Evolutionary conservation across 2,113 vertebrate species (phyloP).

Genomic region (Etheostoma spectabile): DNA sequence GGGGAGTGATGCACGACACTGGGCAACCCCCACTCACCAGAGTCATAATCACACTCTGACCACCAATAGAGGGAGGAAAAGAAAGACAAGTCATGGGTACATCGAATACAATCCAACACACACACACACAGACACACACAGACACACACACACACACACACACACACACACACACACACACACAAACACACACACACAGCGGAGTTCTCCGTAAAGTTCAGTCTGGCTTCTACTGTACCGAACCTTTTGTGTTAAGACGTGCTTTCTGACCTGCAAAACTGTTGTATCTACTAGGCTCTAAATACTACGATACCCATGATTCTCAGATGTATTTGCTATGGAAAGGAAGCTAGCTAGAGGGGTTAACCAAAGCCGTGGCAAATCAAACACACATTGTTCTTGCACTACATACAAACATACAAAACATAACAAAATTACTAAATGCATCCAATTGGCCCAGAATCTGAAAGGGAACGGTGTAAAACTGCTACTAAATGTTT

Average conservation of each 20-base stretch:
- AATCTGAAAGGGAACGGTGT: background rate
- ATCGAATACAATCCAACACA: constrained; percentile 62
- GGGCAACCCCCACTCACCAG: constrained; percentile 82
- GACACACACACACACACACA: constrained; percentile 27
- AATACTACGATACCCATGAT: background rate
- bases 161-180: constrained; percentile 24
- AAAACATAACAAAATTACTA: background rate
- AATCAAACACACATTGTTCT: background rate
- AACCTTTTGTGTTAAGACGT: background rate
- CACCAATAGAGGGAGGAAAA: constrained; percentile 81
- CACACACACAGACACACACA: constrained; percentile 37
- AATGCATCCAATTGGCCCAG: background rate
- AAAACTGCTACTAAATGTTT: too few species aligned
- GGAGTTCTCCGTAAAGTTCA: constrained; percentile 4
- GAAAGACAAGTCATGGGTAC: constrained; percentile 80
- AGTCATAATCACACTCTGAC: constrained; percentile 85
- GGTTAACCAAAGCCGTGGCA: background rate
- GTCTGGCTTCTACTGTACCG: background rate
- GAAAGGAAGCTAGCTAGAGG: background rate
- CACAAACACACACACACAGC: background rate
- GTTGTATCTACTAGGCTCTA: background rate
- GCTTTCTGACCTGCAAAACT: background rate
- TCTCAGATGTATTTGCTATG: background rate
- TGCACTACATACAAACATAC: background rate
- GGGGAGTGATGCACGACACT: constrained; percentile 60